phyloP scores from a whole-genome alignment of 2,888 invertebrate genomes.

The Rapana venosa region DNA sequence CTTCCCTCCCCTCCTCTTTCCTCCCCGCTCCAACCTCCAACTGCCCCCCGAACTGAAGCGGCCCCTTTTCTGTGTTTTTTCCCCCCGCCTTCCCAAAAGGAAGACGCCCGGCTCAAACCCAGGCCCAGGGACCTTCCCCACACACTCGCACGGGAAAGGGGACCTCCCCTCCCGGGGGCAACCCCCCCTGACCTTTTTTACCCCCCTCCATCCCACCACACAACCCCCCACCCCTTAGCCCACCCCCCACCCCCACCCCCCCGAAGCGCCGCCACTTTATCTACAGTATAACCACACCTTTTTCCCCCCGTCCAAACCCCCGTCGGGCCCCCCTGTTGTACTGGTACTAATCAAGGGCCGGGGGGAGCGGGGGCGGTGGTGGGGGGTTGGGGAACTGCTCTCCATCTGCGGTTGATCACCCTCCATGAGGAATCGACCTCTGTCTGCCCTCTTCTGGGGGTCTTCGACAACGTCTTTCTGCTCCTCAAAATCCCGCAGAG shows the following conservation, averaged over 20 bases:
- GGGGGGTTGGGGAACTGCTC: conserved; percentile 63
- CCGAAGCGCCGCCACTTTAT: not conserved
- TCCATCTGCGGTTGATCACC: conserved; percentile 69
- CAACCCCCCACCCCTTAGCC: not conserved
- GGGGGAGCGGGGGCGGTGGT: conserved; percentile 94
- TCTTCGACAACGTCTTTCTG: conserved; percentile 79
- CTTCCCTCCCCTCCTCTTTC: too few species aligned
- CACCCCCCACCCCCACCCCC: not conserved
- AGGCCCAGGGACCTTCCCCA: too few species aligned
- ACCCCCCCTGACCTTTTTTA: not conserved
- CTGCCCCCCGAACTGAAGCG: too few species aligned
- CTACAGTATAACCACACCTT: not conserved
- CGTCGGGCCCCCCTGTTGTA: conserved; percentile 37
- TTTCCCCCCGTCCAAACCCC: not conserved
- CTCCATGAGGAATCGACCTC: conserved; percentile 97
- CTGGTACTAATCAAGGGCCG: conserved; percentile 88
- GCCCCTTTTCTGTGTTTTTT: too few species aligned
- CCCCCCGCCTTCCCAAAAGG: too few species aligned
- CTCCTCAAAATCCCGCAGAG: conserved; percentile 54
- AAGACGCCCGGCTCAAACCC: too few species aligned
- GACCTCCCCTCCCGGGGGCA: too few species aligned
- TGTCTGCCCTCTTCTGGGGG: conserved; percentile 94
- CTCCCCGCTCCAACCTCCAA: too few species aligned
- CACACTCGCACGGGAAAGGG: too few species aligned
- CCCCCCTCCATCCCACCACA: not conserved